phyloP scores from a whole-genome alignment of 2,113 vertebrate species.

The Neolamprologus fasciatus region DNA sequence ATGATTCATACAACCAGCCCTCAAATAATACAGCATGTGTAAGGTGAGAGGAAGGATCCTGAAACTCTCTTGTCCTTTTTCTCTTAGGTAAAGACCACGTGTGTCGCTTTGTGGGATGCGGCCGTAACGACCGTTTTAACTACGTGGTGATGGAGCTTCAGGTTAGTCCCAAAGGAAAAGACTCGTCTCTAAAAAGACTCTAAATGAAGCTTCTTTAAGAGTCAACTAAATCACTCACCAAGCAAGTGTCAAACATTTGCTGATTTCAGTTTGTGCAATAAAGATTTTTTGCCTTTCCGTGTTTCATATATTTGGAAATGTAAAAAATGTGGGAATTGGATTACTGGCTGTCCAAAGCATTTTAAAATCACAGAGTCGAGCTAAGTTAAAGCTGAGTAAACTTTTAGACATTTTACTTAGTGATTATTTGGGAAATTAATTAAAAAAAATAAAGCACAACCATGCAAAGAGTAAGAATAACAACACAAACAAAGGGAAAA shows the following conservation, averaged over 20 bases:
- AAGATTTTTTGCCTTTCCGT: background rate
- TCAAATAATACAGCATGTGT: background rate
- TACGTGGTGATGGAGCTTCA: constrained; percentile 99
- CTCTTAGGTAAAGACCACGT: constrained; percentile 91
- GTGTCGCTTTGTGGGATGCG: constrained; percentile 96
- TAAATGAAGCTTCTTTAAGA: background rate
- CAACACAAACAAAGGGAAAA: background rate
- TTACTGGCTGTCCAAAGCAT: background rate
- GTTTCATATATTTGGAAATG: background rate
- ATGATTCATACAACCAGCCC: background rate
- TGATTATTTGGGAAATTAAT: background rate
- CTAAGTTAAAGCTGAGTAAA: background rate
- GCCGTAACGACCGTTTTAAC: constrained; percentile 97
- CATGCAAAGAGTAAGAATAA: background rate
- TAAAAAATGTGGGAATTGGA: background rate
- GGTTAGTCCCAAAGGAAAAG: constrained; percentile 60
- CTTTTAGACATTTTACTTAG: background rate
- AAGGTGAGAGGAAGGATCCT: background rate
- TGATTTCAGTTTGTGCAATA: background rate
- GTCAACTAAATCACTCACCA: background rate
- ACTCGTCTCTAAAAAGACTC: background rate
- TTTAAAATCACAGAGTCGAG: background rate
- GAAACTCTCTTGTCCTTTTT: background rate
- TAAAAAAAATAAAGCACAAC: rapidly evolving
- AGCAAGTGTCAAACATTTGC: background rate